phyloP scores from a whole-genome alignment of 2,888 invertebrate genomes.

The Chaetoderma sp. region DNA sequence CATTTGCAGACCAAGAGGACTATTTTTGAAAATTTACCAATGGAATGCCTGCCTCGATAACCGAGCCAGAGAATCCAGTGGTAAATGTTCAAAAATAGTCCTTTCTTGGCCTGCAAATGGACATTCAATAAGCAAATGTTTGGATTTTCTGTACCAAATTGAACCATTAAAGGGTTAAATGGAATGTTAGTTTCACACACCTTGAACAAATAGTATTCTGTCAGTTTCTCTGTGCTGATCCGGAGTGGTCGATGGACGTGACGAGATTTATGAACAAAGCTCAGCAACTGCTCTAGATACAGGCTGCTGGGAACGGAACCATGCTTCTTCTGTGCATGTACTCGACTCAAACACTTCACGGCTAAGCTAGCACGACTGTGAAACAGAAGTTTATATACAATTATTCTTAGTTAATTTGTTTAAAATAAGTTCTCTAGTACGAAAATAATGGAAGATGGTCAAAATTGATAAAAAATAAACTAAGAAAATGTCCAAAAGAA shows the following conservation, averaged over 20 bases:
- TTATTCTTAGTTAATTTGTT: not conserved
- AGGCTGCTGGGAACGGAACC: constrained; percentile 86
- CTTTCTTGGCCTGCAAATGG: too few species aligned
- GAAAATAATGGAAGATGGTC: not conserved
- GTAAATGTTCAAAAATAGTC: too few species aligned
- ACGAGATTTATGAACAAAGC: not conserved
- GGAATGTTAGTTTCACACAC: too few species aligned
- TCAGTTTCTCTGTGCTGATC: constrained; percentile 45
- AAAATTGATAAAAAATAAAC: not conserved
- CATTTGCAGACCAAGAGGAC: too few species aligned
- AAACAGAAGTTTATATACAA: constrained; percentile 6
- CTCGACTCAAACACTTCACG: constrained; percentile 80
- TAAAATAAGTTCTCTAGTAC: not conserved
- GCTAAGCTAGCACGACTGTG: constrained; percentile 81
- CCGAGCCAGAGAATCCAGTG: too few species aligned
- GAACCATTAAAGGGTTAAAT: too few species aligned
- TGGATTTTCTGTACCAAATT: too few species aligned
- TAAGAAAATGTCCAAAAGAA: not conserved
- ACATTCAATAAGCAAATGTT: too few species aligned
- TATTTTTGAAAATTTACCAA: too few species aligned
- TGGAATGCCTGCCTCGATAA: too few species aligned
- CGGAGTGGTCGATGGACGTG: constrained; percentile 14
- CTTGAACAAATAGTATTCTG: constrained; percentile 52
- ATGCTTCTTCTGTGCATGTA: constrained; percentile 81
- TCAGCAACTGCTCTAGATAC: constrained; percentile 70